These are phyloP conservation scores for Neostethus bicornis DNA, from an alignment of 2,797 vertebrate genomes.

Conservation along the genomic window DNA sequence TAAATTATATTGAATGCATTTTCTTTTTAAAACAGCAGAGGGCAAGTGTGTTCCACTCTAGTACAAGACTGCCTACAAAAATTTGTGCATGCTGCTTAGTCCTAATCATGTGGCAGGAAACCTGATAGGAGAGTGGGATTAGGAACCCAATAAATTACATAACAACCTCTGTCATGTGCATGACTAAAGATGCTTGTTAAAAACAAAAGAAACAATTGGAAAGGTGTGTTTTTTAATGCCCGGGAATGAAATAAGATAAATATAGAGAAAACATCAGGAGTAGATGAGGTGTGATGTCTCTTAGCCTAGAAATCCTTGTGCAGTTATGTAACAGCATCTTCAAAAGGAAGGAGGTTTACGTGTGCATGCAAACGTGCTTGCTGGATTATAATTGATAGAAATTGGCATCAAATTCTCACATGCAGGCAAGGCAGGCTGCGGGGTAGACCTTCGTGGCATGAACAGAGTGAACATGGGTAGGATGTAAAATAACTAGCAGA, in stretches of 20 bases:
- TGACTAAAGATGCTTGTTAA: conserved; percentile 42
- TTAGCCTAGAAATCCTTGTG: conserved; percentile 61
- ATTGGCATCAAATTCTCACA: conserved; percentile 73
- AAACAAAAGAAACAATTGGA: conserved; percentile 31
- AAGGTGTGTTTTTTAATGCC: conserved; percentile 13
- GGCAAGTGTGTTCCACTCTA: conserved; percentile 54
- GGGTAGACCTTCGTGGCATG: conserved; percentile 65
- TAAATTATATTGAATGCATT: too few species aligned
- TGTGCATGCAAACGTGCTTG: conserved; percentile 19
- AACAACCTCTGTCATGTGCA: conserved; percentile 49
- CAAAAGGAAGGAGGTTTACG: conserved; percentile 35
- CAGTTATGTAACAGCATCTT: conserved; percentile 73
- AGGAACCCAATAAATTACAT: conserved; percentile 55
- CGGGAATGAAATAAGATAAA: conserved; percentile 17
- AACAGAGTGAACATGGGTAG: conserved; percentile 41
- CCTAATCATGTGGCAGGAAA: conserved; percentile 47
- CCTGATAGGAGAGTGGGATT: conserved; percentile 43
- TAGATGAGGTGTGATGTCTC: conserved; percentile 45
- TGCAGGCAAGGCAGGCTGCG: conserved; percentile 52
- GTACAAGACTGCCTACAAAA: neutral
- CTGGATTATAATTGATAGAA: conserved; percentile 63
- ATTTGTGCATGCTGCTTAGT: conserved; percentile 19
- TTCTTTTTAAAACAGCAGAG: conserved; percentile 54
- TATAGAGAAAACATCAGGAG: conserved; percentile 13
- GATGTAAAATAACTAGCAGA: conserved; percentile 30